A percentile compares a stretch with the other conserved stretches of the same genome.
phyloP scores from a whole-genome alignment of 2,888 invertebrate species.

The Eugnorisma glareosa region DNA sequence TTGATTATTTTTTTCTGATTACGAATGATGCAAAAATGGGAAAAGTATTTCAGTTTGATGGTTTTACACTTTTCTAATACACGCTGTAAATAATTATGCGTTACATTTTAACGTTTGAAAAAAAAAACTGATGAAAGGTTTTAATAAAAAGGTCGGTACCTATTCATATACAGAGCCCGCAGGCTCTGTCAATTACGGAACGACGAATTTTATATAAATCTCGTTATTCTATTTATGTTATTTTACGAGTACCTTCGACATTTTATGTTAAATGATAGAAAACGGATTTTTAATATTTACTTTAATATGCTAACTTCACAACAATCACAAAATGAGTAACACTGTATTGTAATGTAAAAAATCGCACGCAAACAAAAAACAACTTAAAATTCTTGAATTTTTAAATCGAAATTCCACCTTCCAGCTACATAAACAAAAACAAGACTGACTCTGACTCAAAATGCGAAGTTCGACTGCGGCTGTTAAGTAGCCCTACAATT shows the following conservation, averaged over 20 bases:
- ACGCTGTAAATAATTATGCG: too few relatives aligned
- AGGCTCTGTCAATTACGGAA: slow-evolving; percentile 27
- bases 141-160: slow-evolving; percentile 2
- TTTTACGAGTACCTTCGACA: background rate
- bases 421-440: too few relatives aligned
- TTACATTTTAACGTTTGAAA: too few relatives aligned
- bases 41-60: too few relatives aligned
- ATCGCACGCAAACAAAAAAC: background rate
- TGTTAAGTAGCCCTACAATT: slow-evolving; percentile 21
- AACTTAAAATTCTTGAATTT: slow-evolving; percentile 6
- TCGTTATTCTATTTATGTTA: slow-evolving; percentile 4
- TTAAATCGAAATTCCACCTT: slow-evolving; percentile 11
- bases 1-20: background rate
- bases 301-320: background rate
- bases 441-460: background rate
- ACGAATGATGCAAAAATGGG: background rate
- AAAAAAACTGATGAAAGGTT: slow-evolving; percentile 2
- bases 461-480: slow-evolving; percentile 8
- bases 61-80: too few relatives aligned
- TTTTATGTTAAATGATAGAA: background rate
- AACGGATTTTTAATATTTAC: background rate
- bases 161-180: slow-evolving; percentile 11
- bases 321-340: background rate
- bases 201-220: background rate
- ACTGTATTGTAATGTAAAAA: background rate